These are phyloP conservation scores for Catocala sponsa DNA, from an alignment of 2,888 invertebrate genomes.

Conservation along the genomic window DNA sequence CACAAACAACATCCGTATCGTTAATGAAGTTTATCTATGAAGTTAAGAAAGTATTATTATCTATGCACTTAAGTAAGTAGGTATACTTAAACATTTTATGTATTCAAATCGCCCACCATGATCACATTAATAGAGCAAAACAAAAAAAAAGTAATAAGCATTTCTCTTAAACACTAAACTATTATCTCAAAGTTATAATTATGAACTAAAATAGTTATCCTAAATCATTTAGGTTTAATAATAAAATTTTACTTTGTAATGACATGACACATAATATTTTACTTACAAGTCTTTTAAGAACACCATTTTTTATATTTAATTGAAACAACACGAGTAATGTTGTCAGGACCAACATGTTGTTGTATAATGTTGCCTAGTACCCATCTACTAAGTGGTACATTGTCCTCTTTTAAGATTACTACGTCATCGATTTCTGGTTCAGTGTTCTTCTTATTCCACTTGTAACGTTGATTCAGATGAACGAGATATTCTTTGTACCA, in stretches of 20 bases:
- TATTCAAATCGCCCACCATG: no score
- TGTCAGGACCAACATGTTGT: slow-evolving; percentile 20
- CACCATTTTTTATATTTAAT: slow-evolving; percentile 15
- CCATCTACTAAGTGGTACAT: slow-evolving; percentile 28
- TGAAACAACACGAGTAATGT: slow-evolving; percentile 15
- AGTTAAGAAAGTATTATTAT: no score
- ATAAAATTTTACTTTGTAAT: slow-evolving; percentile 10
- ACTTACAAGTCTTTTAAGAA: slow-evolving; percentile 17
- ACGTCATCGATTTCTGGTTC: slow-evolving; percentile 20
- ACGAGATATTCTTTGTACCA: slow-evolving; percentile 25
- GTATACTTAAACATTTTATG: no score
- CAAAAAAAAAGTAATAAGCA: no score
- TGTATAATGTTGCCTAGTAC: slow-evolving; percentile 16
- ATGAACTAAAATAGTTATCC: no score
- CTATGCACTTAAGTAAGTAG: no score
- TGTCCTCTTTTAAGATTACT: slow-evolving; percentile 15
- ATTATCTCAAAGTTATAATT: no score
- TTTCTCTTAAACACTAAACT: no score
- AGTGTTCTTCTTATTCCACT: slow-evolving; percentile 6
- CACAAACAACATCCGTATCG: no score
- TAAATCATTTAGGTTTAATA: no score
- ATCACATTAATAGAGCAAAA: no score
- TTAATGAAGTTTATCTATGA: no score
- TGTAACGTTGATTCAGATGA: neutral
- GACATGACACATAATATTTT: slow-evolving; percentile 24